Evolutionary conservation across 2,888 invertebrate species (phyloP).

Genomic region (Halictus quadricinctus): DNA sequence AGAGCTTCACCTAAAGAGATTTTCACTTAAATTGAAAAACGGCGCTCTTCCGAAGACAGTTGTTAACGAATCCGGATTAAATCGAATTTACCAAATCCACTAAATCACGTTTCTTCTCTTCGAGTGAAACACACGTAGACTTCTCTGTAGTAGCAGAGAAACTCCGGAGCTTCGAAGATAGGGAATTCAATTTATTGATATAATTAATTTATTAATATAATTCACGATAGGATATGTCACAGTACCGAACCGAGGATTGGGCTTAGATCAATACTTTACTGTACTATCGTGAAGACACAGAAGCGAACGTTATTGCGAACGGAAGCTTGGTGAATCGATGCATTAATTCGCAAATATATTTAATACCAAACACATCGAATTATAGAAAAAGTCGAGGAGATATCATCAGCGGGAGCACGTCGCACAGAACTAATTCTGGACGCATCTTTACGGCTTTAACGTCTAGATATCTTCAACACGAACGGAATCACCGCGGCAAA

Average conservation of each 20-base stretch:
- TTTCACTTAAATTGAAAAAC: constrained; percentile 13
- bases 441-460: constrained; percentile 11
- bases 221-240: too few relatives aligned
- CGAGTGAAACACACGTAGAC: background rate
- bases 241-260: too few relatives aligned
- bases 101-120: background rate
- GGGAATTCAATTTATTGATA: too few relatives aligned
- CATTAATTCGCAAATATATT: background rate
- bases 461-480: constrained; percentile 23
- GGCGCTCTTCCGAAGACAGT: constrained; percentile 12
- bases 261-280: too few relatives aligned
- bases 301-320: background rate
- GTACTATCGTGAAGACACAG: too few relatives aligned
- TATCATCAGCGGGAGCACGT: background rate
- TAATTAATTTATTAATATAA: too few relatives aligned
- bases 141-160: too few relatives aligned
- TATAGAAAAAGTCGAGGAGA: background rate
- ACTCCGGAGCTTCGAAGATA: too few relatives aligned
- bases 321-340: background rate
- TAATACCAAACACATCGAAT: background rate
- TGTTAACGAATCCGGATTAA: constrained; percentile 26
- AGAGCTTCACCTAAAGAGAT: background rate
- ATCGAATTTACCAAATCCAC: constrained; percentile 58
- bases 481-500: constrained; percentile 38
- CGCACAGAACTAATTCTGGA: background rate